Evolutionary conservation across 2,113 vertebrate genomes (phyloP), one percentile per base, ranked within the genome.

Genomic region (Prinia subflava): DNA sequence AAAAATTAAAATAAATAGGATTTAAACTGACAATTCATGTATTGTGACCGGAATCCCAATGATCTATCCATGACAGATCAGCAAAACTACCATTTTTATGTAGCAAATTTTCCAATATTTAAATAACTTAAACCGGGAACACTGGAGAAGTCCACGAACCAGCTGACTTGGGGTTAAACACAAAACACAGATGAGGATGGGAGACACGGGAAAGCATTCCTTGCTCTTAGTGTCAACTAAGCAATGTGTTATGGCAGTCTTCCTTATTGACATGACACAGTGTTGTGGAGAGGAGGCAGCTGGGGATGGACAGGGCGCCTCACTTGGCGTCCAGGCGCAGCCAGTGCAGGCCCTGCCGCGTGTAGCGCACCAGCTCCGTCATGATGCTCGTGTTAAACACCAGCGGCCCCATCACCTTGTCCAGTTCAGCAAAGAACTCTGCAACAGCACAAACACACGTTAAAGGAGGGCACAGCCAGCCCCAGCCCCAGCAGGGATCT

Each of bases 381-480:
- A 99, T 99, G 97, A 98, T 99, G 98, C 99, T 99, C 64, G 99
- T 99, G 86, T 99, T 99, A 95, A 99, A 99, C 97, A 99, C 97
- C 97, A 99, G 98, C 82, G 99, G 98, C 81, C 98, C 98, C 99
- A 99, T 99, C 92, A 98, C 98, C 97, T 99, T 99, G 98, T 99
- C 99, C 98, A 99, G 97, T 97, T 99, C 99, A 73, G 98, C 95
- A 98, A 99, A 99, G 98, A 99, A 99, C 85, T 99, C 99, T 99
- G 96, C 8, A 96, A 94, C 91, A 94, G 71, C 92, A 97, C 91
- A 97, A 94, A 92, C 90, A 83, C 83, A 57, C 28, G 93, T 93
- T 96, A 96, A 97, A 97, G 24, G 56, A 62, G 79, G 4, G 6
- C 63, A 31, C 37, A 7, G 0, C 25, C 55, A 1, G 5, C 5